Base-by-base conservation (phyloP, 2,888 invertebrate genomes). In the Melanostoma scalare region DNA sequence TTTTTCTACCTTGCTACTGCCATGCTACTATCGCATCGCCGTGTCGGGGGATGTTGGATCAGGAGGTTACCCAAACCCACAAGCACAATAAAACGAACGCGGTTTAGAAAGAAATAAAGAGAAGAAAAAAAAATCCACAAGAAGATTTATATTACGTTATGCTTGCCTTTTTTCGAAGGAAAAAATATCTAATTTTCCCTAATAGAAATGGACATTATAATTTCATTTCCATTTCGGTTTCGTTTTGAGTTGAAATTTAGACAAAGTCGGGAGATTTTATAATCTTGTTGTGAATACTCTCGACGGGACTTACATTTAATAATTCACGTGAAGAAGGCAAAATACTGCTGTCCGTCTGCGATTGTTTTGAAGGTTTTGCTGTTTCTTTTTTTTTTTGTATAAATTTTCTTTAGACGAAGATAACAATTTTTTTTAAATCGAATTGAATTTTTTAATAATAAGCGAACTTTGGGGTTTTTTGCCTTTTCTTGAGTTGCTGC, bases 161-260 rank as follows among this genome's bases (percentile, higher is more conserved):
- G 67, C 46, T 78, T 71, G 56, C 53, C 50, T 52, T 50, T 74
- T 74, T 63, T 5, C 5, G 48, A 20, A 48, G 50, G 46, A 48
- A 67, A 75, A 82, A 74, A 74, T 84, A 84, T 84, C 84, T 84
- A 84, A 84, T 84, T 84, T 84, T 84, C 79, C 65, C 60, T 84
- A 79, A 84, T 84, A 84, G 84, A 84, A 84, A 84, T 84, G 84
- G 84, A 84, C 84, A 79, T 84, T 84, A 84, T 84, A 84, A 84
- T 84, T 84, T 84, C 84, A 84, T 84, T 84, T 84, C 79, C 71
- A 79, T 84, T 84, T 79, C 79, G 74, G 84, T 84, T 84, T 79
- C 74, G 79, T 84, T 75, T 84, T 30, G 79, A 84, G 84, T 79
- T 78, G 73, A 78, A 79, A 79, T 78, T 79, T 75, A 75, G 84